Base-by-base conservation (phyloP, 2,797 vertebrate species). In the Neomorphus geoffroyi region DNA sequence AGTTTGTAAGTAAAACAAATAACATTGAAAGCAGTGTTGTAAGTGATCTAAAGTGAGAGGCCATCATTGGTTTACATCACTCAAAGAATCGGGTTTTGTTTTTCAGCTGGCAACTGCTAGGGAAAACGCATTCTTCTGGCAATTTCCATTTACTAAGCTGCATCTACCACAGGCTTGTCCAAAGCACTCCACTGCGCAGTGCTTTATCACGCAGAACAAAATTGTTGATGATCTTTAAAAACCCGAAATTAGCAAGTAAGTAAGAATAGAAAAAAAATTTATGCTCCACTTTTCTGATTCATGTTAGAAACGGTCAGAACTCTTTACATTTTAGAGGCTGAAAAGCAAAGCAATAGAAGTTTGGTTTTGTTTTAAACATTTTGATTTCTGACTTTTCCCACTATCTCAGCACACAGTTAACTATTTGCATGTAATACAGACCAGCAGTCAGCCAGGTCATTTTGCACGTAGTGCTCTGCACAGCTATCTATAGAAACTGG, bases 271-370 rank as follows among this genome's bases (percentile, higher is more conserved):
- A 65, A 15, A 57, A 18, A 17, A 9, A 19, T 5, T 9, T 30
- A 3, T 11, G 18, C 24, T 54, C n/a, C 16, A 26, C 19, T 61
- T 72, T 30, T 28, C 41, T 6, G 23, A 27, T 56, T 45, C 35
- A 24, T 27, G 5, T 3, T 28, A 54, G 19, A 53, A 33, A 43
- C 1, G 0, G 27, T 43, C 33, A 60, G 43, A 14, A 17, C 18
- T 35, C 51, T 16, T 26, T 30, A 10, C 37, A 4, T 0, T 35
- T 46, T 3, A 4, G 48, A 60, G 51, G 8, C 0, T 51, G 64
- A 8, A 18, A 69, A 26, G 48, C 70, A 71, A 54, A 32, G 2
- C 32, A 60, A 5, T 5, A 43, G 54, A 37, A 13, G 24, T 2
- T 18, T 13, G 33, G 2, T 2, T 57, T 45, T 14, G 46, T 21